Percentiles rank a stretch among this genome's conserved stretches.
phyloP scores from a whole-genome alignment of 2,888 invertebrate species.

The Clepsis dumicolana region DNA sequence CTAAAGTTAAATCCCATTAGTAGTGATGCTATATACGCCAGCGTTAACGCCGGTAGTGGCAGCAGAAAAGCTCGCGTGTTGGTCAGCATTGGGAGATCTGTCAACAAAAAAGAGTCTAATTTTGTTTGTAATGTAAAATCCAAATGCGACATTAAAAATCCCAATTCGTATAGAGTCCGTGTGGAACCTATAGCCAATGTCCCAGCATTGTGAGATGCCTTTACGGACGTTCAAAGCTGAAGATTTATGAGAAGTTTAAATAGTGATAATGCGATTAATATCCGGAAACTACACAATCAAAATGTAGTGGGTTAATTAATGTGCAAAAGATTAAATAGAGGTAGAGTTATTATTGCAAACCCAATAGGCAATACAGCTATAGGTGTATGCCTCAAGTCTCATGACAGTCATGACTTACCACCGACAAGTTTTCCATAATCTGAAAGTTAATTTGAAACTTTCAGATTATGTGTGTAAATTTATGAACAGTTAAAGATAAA shows the following conservation, averaged over 20 bases:
- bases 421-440: slow-evolving; percentile 58
- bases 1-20: slow-evolving; percentile 94
- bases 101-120: neutral
- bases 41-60: slow-evolving; percentile 91
- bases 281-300: no score
- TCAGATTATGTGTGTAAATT: slow-evolving; percentile 22
- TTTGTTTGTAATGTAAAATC: no score
- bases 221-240: no score
- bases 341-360: neutral
- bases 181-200: no score
- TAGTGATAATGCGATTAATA: no score
- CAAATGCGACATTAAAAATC: no score
- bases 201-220: no score
- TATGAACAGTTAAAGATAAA: no score
- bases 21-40: slow-evolving; percentile 92
- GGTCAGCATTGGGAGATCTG: slow-evolving; percentile 95
- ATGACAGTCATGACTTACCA: slow-evolving; percentile 53
- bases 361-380: slow-evolving; percentile 1
- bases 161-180: no score
- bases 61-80: slow-evolving; percentile 94
- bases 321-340: no score
- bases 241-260: no score
- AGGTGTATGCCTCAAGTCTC: neutral
- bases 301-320: no score
- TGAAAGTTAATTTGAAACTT: slow-evolving; percentile 50